phyloP scores from a whole-genome alignment of 2,797 vertebrate genomes.

The Chrosomus eos region DNA sequence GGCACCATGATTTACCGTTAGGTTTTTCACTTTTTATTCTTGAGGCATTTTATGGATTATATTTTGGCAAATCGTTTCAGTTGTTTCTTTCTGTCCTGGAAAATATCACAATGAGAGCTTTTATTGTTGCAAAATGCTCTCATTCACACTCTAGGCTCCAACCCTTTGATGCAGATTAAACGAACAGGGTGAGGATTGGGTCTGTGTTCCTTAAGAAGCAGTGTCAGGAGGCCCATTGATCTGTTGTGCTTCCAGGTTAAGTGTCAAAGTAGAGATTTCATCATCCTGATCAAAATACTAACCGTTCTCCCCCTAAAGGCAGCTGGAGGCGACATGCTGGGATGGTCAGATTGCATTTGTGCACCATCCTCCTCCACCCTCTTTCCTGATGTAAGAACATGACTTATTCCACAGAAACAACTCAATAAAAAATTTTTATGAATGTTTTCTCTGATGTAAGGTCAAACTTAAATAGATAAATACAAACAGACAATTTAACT shows the following conservation, averaged over 20 bases:
- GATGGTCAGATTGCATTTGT: constrained; percentile 50
- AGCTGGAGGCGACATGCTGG: constrained; percentile 45
- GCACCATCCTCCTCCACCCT: constrained; percentile 2
- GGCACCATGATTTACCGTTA: not conserved
- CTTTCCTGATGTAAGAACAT: not conserved
- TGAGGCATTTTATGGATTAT: not conserved
- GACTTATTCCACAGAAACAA: not conserved
- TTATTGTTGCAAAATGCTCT: not conserved
- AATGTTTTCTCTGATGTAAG: not conserved
- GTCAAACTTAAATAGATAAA: not conserved
- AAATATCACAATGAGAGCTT: not conserved
- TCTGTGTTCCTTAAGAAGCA: constrained; percentile 56
- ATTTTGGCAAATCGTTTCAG: not conserved
- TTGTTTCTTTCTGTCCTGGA: not conserved
- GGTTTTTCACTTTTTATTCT: not conserved
- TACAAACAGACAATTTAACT: not conserved
- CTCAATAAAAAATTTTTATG: not conserved
- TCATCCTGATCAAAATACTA: constrained; percentile 38
- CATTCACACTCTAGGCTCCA: not conserved
- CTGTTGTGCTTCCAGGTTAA: constrained; percentile 59
- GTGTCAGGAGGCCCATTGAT: constrained; percentile 61
- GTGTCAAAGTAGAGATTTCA: constrained; percentile 55
- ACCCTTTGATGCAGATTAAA: not conserved
- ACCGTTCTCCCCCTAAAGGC: constrained; percentile 17
- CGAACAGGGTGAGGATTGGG: not conserved